phyloP scores from a whole-genome alignment of 1,140 invertebrate species.

The Lasaia peninsularis region DNA sequence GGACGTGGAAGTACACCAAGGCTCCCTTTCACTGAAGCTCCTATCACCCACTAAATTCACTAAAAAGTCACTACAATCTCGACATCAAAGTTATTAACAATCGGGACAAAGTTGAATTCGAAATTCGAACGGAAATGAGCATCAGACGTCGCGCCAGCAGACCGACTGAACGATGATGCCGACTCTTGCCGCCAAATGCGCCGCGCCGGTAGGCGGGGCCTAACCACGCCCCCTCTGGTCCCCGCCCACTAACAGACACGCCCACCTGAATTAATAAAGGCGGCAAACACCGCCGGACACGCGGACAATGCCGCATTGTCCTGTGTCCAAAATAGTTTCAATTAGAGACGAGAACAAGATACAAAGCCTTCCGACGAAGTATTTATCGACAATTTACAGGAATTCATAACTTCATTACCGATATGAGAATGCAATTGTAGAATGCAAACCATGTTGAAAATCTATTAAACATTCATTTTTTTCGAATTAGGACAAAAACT shows the following conservation, averaged over 20 bases:
- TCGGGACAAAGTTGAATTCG: slow-evolving; percentile 38
- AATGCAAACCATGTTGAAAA: not conserved
- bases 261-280: slow-evolving; percentile 75
- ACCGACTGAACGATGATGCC: slow-evolving; percentile 50
- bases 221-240: slow-evolving; percentile 30
- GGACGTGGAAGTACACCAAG: slow-evolving; percentile 26
- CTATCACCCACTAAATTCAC: slow-evolving; percentile 20
- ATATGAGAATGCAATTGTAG: slow-evolving; percentile 2
- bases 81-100: slow-evolving; percentile 16
- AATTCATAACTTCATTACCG: slow-evolving; percentile 2
- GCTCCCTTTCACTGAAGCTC: slow-evolving; percentile 17
- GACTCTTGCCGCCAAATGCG: slow-evolving; percentile 33
- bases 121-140: slow-evolving; percentile 44
- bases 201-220: slow-evolving; percentile 52
- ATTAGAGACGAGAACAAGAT: slow-evolving; percentile 67
- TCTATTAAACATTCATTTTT: no score
- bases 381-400: not conserved
- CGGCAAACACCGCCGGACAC: slow-evolving; percentile 72
- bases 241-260: slow-evolving; percentile 54
- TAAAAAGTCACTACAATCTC: slow-evolving; percentile 17
- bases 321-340: slow-evolving; percentile 74
- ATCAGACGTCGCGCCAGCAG: slow-evolving; percentile 57
- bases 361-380: slow-evolving; percentile 46
- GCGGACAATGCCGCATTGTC: slow-evolving; percentile 74
- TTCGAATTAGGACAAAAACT: no score